phyloP scores from a whole-genome alignment of 2,113 vertebrate genomes.

The Malurus alboscapulatus region DNA sequence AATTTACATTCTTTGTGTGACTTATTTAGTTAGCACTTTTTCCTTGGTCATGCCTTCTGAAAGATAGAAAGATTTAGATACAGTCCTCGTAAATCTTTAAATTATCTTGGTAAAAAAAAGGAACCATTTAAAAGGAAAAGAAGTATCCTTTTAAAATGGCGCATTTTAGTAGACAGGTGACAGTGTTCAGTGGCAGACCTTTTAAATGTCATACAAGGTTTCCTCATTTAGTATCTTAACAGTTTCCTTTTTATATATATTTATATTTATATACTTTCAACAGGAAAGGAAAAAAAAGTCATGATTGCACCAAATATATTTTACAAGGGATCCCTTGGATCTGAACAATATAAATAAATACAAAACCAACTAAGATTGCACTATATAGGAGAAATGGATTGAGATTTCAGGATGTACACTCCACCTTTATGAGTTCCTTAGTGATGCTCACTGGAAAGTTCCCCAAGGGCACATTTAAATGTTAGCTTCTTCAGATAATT shows the following conservation, averaged over 20 bases:
- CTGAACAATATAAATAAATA: conserved; percentile 84
- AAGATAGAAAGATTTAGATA: conserved; percentile 81
- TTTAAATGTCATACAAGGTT: conserved; percentile 50
- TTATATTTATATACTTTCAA: conserved; percentile 72
- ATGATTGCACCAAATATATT: conserved; percentile 79
- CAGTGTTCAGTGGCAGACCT: conserved; percentile 61
- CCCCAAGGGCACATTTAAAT: conserved; percentile 33
- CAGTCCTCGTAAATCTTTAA: conserved; percentile 76
- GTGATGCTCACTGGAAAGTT: conserved; percentile 41
- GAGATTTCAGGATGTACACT: conserved; percentile 63
- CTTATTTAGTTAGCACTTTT: conserved; percentile 75
- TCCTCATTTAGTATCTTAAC: conserved; percentile 56
- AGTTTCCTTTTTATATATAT: conserved; percentile 72
- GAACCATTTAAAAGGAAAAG: conserved; percentile 74
- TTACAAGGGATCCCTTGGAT: conserved; percentile 82
- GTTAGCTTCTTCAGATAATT: conserved; percentile 42
- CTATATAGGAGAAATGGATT: conserved; percentile 74
- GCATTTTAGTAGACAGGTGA: conserved; percentile 67
- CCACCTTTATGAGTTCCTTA: conserved; percentile 50
- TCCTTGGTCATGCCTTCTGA: conserved; percentile 78
- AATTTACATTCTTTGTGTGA: conserved; percentile 82
- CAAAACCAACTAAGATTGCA: conserved; percentile 81
- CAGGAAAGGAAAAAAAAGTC: conserved; percentile 66
- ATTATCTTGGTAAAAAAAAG: conserved; percentile 72
- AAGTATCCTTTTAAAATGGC: conserved; percentile 72